phyloP scores from a whole-genome alignment of 2,797 vertebrate species.

The Astyanax mexicanus region DNA sequence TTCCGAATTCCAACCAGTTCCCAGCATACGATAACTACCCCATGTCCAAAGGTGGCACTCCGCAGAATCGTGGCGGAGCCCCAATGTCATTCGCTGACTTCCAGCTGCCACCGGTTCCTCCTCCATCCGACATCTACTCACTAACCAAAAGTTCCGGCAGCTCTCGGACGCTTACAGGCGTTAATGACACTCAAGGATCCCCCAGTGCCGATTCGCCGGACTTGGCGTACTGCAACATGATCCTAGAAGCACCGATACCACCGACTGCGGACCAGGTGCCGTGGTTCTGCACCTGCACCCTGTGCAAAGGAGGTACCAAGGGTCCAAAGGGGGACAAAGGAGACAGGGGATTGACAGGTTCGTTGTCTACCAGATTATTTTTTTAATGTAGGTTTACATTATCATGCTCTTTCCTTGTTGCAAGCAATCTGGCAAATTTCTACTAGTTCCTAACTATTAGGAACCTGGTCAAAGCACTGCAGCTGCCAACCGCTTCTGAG shows the following conservation, averaged over 20 bases:
- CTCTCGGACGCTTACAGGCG: background rate
- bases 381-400: background rate
- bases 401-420: too few relatives aligned
- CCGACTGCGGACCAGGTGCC: constrained; percentile 66
- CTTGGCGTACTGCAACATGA: constrained; percentile 65
- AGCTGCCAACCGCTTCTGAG: background rate
- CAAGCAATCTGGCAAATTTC: too few relatives aligned
- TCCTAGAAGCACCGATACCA: constrained; percentile 64
- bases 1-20: background rate
- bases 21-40: background rate
- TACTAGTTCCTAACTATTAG: too few relatives aligned
- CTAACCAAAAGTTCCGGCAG: background rate
- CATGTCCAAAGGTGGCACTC: background rate
- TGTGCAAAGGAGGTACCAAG: constrained; percentile 65
- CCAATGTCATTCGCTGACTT: background rate
- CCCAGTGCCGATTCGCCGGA: constrained; percentile 4
- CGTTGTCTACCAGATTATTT: constrained; percentile 69
- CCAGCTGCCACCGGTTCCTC: background rate
- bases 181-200: constrained; percentile 14
- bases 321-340: constrained; percentile 75
- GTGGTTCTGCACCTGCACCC: constrained; percentile 72
- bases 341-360: constrained; percentile 69
- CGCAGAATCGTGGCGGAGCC: constrained; percentile 5
- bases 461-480: too few relatives aligned
- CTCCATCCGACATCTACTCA: constrained; percentile 6